Conservation (phyloP, 2,888 invertebrate species). For the Eupithecia inturbata region DNA sequence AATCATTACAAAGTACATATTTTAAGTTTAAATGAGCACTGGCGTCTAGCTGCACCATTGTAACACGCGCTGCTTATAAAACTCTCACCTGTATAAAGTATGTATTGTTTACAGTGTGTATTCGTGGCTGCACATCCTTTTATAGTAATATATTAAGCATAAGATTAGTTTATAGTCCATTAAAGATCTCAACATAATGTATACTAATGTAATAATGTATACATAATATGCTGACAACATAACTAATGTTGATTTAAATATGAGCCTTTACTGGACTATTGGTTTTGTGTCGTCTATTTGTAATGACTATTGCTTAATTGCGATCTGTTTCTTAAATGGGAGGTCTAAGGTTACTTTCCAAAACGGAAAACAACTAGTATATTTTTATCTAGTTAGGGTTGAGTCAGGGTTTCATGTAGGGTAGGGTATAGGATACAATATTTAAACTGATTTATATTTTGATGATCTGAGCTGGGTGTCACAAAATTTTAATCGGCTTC, state of each 20-base stretch:
- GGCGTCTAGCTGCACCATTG: constrained; percentile 50
- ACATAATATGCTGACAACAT: neutral
- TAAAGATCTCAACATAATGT: constrained; percentile 23
- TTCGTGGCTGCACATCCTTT: constrained; percentile 45
- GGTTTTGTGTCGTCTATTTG: constrained; percentile 55
- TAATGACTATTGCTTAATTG: constrained; percentile 59
- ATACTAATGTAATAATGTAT: too few species aligned
- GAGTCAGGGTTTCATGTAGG: constrained; percentile 35
- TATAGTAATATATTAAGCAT: constrained; percentile 44
- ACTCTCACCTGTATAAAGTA: constrained; percentile 35
- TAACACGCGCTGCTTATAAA: constrained; percentile 49
- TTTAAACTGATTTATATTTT: constrained; percentile 50
- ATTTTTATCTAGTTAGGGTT: constrained; percentile 22
- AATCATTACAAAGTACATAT: neutral
- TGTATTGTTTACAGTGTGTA: constrained; percentile 43
- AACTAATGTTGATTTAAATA: neutral
- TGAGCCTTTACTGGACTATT: constrained; percentile 48
- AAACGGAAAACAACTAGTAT: constrained; percentile 18
- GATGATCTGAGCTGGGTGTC: constrained; percentile 83
- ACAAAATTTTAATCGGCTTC: constrained; percentile 76
- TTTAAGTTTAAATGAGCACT: constrained; percentile 37
- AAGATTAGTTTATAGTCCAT: constrained; percentile 28
- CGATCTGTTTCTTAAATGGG: constrained; percentile 84
- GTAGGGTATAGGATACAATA: constrained; percentile 40
- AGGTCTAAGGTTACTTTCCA: constrained; percentile 44